phyloP scores from a whole-genome alignment of 2,113 vertebrate genomes.

The Marmota monax region DNA sequence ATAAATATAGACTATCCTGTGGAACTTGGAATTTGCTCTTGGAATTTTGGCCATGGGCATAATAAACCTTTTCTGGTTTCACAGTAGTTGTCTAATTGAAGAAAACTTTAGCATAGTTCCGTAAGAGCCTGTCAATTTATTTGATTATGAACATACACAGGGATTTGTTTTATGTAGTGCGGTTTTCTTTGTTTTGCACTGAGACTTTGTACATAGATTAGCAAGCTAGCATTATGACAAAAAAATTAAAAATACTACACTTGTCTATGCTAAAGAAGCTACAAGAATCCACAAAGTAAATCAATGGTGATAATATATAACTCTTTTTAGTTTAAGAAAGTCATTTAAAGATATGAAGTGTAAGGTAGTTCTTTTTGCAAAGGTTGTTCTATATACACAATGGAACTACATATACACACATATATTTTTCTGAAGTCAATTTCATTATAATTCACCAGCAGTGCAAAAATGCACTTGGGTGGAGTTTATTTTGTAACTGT shows the following conservation, averaged over 20 bases:
- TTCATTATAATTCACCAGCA: constrained; percentile 19
- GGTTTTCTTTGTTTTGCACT: constrained; percentile 46
- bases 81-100: neutral
- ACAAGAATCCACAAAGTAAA: constrained; percentile 64
- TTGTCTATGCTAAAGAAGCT: constrained; percentile 50
- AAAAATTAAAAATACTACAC: constrained; percentile 66
- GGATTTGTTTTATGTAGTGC: neutral
- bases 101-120: constrained; percentile 14
- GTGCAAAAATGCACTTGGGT: neutral
- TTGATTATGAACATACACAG: neutral
- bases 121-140: neutral
- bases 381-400: constrained; percentile 19
- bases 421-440: neutral
- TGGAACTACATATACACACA: neutral
- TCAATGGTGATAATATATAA: constrained; percentile 63
- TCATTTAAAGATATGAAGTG: constrained; percentile 75
- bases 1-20: neutral
- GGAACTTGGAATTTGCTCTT: neutral
- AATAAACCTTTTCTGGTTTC: neutral
- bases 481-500: constrained; percentile 15
- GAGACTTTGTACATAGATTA: constrained; percentile 55
- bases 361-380: constrained; percentile 78
- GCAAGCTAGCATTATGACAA: constrained; percentile 71
- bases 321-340: constrained; percentile 68
- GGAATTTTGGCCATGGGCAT: neutral